Base-by-base conservation (phyloP, 2,797 vertebrate species). In the Avahi laniger region DNA sequence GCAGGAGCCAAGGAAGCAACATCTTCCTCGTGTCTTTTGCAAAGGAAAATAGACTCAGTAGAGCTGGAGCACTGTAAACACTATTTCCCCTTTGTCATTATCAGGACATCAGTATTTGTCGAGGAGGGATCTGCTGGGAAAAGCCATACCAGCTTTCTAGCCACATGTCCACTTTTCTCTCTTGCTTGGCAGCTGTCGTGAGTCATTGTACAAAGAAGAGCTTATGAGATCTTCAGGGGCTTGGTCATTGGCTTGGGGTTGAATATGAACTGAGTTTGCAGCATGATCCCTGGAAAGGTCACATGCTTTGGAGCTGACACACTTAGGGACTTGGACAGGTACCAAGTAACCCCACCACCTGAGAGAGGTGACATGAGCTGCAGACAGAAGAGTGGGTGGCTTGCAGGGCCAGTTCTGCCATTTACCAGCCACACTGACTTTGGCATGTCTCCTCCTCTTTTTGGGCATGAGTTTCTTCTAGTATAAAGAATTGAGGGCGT, bases 281-380 rank as follows among this genome's bases (percentile, higher is more conserved):
- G 18, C 11, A 26, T 46, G 18, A 50, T 84, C 28, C 4, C 2
- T 46, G 73, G 35, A 22, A 35, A 72, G 17, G 9, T 41, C 41
- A 33, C 13, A 61, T 13, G 28, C 14, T 81, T 79, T 79, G 63
- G 67, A 30, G 92, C 20, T 82, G 85, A 70, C 22, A 61, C 30
- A 75, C 85, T 82, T 95, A 81, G 48, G 73, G 43, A 83, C 75
- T 11, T 63, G n/a, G 9, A 57, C 2, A 79, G 54, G 28, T 73
- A 54, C 57, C 54, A 65, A 61, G 78, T 38, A 90, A 46, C 54
- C 14, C 17, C 43, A 90, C 54, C 33, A 28, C 13, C 4, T 33
- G 54, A 52, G 28, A 43, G 13, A 87, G 28, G 73, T 5, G 15
- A 48, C 1, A 0, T 2, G 7, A 79, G 24, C 26, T 70, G 9